Evolutionary conservation across 2,888 invertebrate genomes (phyloP).

Genomic region (Xylota segnis): DNA sequence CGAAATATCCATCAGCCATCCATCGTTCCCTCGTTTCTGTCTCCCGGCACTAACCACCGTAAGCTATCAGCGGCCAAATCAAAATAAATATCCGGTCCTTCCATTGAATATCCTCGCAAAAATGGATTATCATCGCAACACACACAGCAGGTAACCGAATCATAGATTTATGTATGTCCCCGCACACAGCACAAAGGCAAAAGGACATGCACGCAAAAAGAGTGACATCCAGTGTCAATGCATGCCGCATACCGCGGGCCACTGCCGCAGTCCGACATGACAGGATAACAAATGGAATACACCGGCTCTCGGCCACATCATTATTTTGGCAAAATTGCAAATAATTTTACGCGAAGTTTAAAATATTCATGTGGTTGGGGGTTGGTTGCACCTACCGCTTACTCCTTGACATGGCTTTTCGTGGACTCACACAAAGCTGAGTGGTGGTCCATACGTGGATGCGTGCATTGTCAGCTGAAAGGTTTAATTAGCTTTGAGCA

Average conservation of each 20-base stretch:
- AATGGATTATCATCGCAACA: constrained; percentile 11
- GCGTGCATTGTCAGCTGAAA: background rate
- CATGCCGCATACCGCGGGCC: background rate
- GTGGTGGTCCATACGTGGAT: too few species aligned
- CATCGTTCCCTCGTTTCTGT: background rate
- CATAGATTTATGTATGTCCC: constrained; percentile 34
- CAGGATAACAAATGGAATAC: constrained; percentile 13
- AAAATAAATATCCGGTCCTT: constrained; percentile 58
- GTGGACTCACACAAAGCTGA: background rate
- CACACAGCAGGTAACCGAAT: constrained; percentile 17
- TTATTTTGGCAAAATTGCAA: constrained; percentile 34
- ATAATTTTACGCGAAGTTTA: constrained; percentile 25
- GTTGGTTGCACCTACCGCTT: background rate
- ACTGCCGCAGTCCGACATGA: background rate
- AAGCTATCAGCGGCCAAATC: constrained; percentile 56
- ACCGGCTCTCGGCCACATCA: constrained; percentile 22
- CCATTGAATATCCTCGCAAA: constrained; percentile 43
- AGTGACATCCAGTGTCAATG: constrained; percentile 48
- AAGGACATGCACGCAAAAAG: constrained; percentile 29
- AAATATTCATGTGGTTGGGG: constrained; percentile 1
- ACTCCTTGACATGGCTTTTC: background rate
- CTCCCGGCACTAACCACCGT: constrained; percentile 45
- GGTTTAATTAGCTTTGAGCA: constrained; percentile 18
- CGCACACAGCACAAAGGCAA: background rate
- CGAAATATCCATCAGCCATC: constrained; percentile 1